phyloP scores from a whole-genome alignment of 2,113 vertebrate genomes.

The Crotalus horridus region DNA sequence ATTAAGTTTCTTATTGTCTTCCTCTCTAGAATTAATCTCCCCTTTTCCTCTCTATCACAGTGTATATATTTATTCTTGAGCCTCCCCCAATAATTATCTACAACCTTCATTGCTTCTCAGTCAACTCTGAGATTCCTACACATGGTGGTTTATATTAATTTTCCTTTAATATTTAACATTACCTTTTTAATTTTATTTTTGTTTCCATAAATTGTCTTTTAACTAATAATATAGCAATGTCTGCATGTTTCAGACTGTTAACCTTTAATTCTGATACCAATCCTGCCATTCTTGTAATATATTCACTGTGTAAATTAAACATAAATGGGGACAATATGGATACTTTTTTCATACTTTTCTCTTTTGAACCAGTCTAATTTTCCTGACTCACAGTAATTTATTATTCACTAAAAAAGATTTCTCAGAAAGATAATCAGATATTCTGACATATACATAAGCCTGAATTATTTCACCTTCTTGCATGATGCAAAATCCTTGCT shows the following conservation, averaged over 20 bases:
- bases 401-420: neutral
- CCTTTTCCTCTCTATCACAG: neutral
- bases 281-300: neutral
- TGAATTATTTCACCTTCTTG: neutral
- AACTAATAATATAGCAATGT: neutral
- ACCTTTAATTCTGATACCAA: neutral
- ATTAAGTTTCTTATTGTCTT: neutral
- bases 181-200: neutral
- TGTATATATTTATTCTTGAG: neutral
- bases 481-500: neutral
- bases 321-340: neutral
- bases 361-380: neutral
- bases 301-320: neutral
- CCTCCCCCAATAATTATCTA: neutral
- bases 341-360: neutral
- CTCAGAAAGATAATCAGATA: neutral
- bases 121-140: neutral
- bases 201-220: neutral
- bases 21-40: neutral
- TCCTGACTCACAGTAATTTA: neutral
- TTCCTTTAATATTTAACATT: neutral
- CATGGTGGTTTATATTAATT: neutral
- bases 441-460: neutral
- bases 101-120: neutral
- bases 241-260: neutral